phyloP scores from a whole-genome alignment of 1,140 invertebrate species.

The Apis florea region DNA sequence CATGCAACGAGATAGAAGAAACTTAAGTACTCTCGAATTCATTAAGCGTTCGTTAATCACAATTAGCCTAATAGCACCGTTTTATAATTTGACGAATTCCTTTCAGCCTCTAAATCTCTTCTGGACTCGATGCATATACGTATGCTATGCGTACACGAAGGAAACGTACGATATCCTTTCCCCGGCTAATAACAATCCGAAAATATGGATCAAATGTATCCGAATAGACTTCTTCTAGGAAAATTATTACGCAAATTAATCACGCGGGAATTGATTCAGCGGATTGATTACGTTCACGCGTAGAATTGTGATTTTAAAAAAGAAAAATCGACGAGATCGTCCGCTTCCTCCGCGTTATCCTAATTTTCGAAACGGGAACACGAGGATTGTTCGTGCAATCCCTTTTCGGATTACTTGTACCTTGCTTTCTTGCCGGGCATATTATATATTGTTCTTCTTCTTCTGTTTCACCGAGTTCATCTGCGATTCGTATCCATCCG shows the following conservation, averaged over 20 bases:
- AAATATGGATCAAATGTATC: not conserved
- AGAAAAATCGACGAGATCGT: not conserved
- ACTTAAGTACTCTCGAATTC: conserved; percentile 36
- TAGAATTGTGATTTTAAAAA: not conserved
- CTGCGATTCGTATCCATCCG: conserved; percentile 62
- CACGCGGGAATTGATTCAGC: not conserved
- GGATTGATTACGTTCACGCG: too few relatives aligned
- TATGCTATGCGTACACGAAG: conserved; percentile 9
- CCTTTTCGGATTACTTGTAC: conserved; percentile 51
- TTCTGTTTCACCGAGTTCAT: conserved; percentile 35
- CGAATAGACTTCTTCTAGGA: not conserved
- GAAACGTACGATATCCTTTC: conserved; percentile 12
- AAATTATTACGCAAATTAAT: not conserved
- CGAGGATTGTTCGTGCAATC: not conserved
- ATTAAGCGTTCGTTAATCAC: conserved; percentile 19
- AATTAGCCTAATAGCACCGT: conserved; percentile 52
- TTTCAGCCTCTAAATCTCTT: conserved; percentile 40
- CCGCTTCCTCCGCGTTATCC: conserved; percentile 28
- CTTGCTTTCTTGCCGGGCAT: conserved; percentile 64
- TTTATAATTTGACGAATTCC: conserved; percentile 34
- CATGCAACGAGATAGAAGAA: conserved; percentile 3
- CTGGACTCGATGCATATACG: conserved; percentile 49
- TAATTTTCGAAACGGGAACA: conserved; percentile 48
- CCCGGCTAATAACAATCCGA: not conserved
- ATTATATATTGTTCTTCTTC: conserved; percentile 58